Evolutionary conservation across 1,140 invertebrate species (phyloP), one percentile per base, ranked within the genome.

Genomic region (Pseudoatta argentina): DNA sequence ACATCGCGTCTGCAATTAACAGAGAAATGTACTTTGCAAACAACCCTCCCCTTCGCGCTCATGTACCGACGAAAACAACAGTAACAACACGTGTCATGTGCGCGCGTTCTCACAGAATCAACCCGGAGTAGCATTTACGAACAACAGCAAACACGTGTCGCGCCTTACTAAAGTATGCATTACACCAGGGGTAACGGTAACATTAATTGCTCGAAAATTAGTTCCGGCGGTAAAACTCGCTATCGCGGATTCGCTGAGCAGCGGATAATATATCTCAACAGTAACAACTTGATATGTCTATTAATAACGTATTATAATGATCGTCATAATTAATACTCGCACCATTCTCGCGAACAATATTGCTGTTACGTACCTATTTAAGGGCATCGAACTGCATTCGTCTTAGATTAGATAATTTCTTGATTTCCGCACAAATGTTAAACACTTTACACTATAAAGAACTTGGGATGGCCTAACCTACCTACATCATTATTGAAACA

Each of bases 111-210:
- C 90, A 88, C 64, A 73, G 85, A 90, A 83, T 75, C 75, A 77
- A 69, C 61, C 24, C 61, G 77, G 48, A 67, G 39, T 71, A 79
- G 73, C 89, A 90, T 90, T 91, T 88, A 88, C 88, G 86, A 86
- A 91, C 86, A 90, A 88, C 86, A 61, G 76, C 66, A 57, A 90
- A 90, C 89, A 91, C 89, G 89, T 90, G 90, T 90, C 89, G 59
- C 69, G 59, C 63, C 87, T 86, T 88, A 86, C 66, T 87, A 86
- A 90, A 88, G 63, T 86, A 86, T 83, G 88, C 86, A 82, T 89
- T 81, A 66, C 86, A 64, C 44, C 12, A 24, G 30, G 64, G 61
- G 34, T 63, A 63, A 72, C 79, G 75, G 87, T 51, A 85, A 85
- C 89, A 57, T 78, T 90, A 90, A 90, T 90, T 88, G 88, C 82